A percentile compares a stretch with the other conserved stretches of the same genome.
These are phyloP conservation scores for Meles meles DNA, from an alignment of 2,113 vertebrate species.

Conservation along the genomic window DNA sequence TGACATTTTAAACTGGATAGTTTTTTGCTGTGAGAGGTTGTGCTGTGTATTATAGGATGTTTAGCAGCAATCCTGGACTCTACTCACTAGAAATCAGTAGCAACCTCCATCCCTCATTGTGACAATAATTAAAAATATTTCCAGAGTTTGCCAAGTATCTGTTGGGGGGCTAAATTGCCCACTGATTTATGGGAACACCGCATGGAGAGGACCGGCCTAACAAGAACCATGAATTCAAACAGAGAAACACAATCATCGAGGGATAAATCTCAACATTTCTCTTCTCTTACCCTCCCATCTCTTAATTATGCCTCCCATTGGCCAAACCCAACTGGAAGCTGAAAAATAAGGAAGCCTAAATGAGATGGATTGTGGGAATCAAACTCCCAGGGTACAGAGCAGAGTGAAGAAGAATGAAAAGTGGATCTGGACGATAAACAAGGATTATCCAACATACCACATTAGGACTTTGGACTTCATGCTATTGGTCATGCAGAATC, in stretches of 20 bases:
- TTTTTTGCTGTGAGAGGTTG: background rate
- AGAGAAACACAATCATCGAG: background rate
- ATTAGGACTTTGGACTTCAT: background rate
- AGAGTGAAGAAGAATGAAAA: background rate
- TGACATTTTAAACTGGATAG: background rate
- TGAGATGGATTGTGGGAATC: background rate
- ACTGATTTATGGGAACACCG: background rate
- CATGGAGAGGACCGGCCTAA: background rate
- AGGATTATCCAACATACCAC: background rate
- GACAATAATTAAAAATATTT: background rate
- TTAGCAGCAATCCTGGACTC: background rate
- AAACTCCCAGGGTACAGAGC: background rate
- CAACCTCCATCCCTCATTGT: background rate
- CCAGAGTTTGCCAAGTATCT: background rate
- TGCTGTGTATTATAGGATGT: background rate
- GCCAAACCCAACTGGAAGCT: background rate
- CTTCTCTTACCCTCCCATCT: background rate
- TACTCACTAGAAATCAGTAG: background rate
- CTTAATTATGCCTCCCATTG: background rate
- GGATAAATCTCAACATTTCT: background rate
- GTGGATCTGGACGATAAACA: background rate
- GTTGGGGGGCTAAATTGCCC: background rate
- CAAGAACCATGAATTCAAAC: background rate
- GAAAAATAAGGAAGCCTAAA: background rate
- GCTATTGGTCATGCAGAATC: background rate